Conservation (phyloP, 1,140 invertebrate genomes). For the Pararge aegeria region DNA sequence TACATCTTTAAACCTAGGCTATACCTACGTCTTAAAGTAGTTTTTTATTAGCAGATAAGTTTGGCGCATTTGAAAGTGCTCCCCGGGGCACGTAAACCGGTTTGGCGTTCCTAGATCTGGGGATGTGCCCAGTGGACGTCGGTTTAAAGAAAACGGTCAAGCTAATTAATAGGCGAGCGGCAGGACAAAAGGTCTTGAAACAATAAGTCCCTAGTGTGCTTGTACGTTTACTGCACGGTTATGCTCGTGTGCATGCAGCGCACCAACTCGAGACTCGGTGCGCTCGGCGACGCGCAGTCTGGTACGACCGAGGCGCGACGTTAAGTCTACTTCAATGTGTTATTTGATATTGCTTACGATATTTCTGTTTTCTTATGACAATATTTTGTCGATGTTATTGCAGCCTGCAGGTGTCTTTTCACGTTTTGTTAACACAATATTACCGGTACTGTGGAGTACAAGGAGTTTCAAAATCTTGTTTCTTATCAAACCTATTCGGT, state of each 20-base stretch:
- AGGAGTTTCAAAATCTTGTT: background rate
- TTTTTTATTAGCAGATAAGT: no score
- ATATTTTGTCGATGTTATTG: background rate
- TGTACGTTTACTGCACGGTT: background rate
- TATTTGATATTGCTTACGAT: constrained; percentile 1
- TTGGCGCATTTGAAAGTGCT: no score
- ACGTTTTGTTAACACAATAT: background rate
- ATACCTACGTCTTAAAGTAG: no score
- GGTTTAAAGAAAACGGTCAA: no score
- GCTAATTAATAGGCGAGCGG: no score
- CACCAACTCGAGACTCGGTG: constrained; percentile 1
- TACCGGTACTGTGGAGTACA: background rate
- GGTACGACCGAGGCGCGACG: constrained; percentile 26
- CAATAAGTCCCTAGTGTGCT: background rate
- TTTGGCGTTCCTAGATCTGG: no score
- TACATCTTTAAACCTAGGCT: no score
- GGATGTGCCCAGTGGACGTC: no score
- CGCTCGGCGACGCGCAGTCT: constrained; percentile 37
- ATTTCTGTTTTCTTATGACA: background rate
- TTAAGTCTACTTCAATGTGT: constrained; percentile 22
- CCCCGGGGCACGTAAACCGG: no score
- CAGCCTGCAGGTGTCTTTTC: background rate
- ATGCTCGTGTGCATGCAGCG: constrained; percentile 14
- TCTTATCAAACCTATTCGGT: no score
- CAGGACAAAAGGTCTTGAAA: background rate